Base-by-base conservation (phyloP, 1,140 invertebrate genomes). In the Melitaea cinxia region DNA sequence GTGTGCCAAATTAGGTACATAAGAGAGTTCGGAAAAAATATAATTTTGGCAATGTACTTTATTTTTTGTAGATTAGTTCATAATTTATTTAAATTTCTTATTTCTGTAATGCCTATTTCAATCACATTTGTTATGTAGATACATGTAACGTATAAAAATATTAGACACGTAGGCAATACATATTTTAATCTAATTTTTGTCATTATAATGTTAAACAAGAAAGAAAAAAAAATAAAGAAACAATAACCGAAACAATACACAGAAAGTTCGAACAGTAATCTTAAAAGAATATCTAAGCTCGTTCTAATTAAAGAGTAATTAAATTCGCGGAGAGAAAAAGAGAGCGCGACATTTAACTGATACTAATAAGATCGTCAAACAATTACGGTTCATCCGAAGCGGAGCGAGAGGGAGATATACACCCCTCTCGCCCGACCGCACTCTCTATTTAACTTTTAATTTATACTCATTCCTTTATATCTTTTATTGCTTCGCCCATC, bases 401-500 rank as follows among this genome's bases (percentile, higher is more conserved):
- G 23, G 72, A 83, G 67, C 47, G 77, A 62, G 85, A 86, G 42
- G 50, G 70, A 28, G 42, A 12, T 17, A 47, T 60, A 39, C 21
- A 33, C 54, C 72, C 68, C 70, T 78, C 75, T 77, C 47, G 70
- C 39, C 75, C 49, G 68, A 57, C 76, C 70, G 57, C 76, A 64
- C 71, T 83, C 80, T 86, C 89, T 91, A 89, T 91, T 91, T 91
- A 89, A 91, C 86, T 91, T 89, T 91, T 91, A 89, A 91, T 91
- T 91, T 91, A 91, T 91, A 89, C 87, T 91, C 85, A 91, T 91
- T 91, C 88, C 88, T 91, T 91, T 91, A 91, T 91, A 91, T 89
- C 86, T 91, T 91, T 91, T 91, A 91, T 91, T 91, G 88, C 86
- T 86, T 86, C 83, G 80, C 86, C 88, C 88, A 87, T 88, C 83